phyloP scores from a whole-genome alignment of 2,888 invertebrate species.

The Microctonus aethiopoides region DNA sequence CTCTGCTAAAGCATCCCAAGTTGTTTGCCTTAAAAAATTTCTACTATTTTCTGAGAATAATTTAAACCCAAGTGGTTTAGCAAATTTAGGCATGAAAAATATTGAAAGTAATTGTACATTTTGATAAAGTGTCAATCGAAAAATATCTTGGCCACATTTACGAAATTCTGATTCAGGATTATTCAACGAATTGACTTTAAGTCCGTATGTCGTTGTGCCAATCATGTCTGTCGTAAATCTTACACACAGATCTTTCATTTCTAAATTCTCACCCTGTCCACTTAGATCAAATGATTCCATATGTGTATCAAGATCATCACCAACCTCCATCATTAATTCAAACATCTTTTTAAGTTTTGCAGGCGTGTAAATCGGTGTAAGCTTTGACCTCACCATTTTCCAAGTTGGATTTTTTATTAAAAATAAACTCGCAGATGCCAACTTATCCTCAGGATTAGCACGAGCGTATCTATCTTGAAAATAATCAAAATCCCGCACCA shows the following conservation, averaged over 20 bases:
- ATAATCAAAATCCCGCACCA: constrained; percentile 68
- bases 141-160: constrained; percentile 64
- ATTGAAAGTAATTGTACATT: constrained; percentile 62
- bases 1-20: constrained; percentile 65
- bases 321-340: constrained; percentile 49
- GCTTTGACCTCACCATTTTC: constrained; percentile 65
- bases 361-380: constrained; percentile 68
- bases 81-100: constrained; percentile 66
- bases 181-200: constrained; percentile 66
- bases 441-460: constrained; percentile 62
- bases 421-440: constrained; percentile 67
- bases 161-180: constrained; percentile 67
- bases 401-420: constrained; percentile 66
- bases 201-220: constrained; percentile 68
- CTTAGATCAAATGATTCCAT: constrained; percentile 43
- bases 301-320: constrained; percentile 46
- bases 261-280: constrained; percentile 47
- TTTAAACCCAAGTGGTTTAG: constrained; percentile 58
- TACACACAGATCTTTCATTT: constrained; percentile 57
- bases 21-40: constrained; percentile 63
- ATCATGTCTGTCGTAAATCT: constrained; percentile 66
- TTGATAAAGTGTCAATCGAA: constrained; percentile 58
- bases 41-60: constrained; percentile 61
- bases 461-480: constrained; percentile 61
- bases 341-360: constrained; percentile 58